These are phyloP conservation scores for Tichodroma muraria DNA, from an alignment of 2,113 vertebrate genomes.

Conservation along the genomic window DNA sequence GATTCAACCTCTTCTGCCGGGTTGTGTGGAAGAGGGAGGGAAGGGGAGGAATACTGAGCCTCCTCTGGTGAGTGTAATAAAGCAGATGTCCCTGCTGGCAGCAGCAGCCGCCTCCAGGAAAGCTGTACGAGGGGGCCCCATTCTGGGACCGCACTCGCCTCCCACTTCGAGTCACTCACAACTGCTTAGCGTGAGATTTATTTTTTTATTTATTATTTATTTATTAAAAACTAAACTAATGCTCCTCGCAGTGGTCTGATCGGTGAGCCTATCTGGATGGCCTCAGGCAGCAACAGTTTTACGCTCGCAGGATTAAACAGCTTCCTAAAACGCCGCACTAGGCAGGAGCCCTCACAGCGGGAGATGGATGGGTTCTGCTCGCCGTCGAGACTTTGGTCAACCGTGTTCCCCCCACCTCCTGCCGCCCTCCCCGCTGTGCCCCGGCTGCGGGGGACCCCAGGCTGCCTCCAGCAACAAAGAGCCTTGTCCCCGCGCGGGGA, in stretches of 20 bases:
- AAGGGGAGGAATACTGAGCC: background rate
- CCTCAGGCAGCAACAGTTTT: background rate
- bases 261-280: background rate
- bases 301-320: background rate
- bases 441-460: background rate
- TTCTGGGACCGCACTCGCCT: constrained; percentile 55
- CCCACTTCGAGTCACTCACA: constrained; percentile 56
- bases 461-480: background rate
- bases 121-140: constrained; percentile 26
- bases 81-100: constrained; percentile 72
- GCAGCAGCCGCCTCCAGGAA: constrained; percentile 49
- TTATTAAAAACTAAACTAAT: background rate
- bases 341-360: background rate
- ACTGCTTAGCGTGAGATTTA: constrained; percentile 20
- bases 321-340: background rate
- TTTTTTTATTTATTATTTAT: background rate
- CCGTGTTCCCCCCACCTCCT: background rate
- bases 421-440: background rate
- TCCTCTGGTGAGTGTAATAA: constrained; percentile 50
- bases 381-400: background rate
- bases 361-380: background rate
- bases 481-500: background rate
- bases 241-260: background rate
- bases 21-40: background rate
- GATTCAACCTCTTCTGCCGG: background rate